Base-by-base conservation (phyloP, 2,888 invertebrate genomes). In the Polydrusus tereticollis region DNA sequence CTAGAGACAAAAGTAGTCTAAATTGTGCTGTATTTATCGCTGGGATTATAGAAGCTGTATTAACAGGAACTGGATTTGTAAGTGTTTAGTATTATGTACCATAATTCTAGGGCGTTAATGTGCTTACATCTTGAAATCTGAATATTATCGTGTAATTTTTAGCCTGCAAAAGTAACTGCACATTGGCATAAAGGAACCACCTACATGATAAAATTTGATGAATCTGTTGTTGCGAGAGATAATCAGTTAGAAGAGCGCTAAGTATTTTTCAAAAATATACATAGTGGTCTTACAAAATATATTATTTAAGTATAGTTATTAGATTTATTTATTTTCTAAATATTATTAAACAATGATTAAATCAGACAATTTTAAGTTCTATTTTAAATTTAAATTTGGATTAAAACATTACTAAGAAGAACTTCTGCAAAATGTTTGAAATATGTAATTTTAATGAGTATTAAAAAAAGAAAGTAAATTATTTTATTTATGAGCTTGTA, bases 131-230 rank as follows among this genome's bases (percentile, higher is more conserved):
- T 29, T 8, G 8, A 29, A 29, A 29, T 29, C 8, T 29, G 29
- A 6, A 7, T 8, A 10, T 38, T 52, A 23, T 20, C 12, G 2
- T 45, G 21, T 60, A n/a, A 41, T 29, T 91, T 92, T 73, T 87
- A 99, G 98, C 94, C 98, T 2, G 97, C 97, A 45, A 98, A 98
- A 87, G 99, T 99, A 6, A 94, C 98, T 0, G 98, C 98, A 0
- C 98, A 99, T 85, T 99, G 98, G 98, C 99, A 99, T 85, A 98
- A 99, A 85, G 99, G 98, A 43, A 99, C 99, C 7, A 98, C 99
- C 0, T 99, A 98, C 84, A 97, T 99, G 95, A 97, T 99, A 7
- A 97, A 97, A 86, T 98, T 98, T 86, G 98, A 98, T 78, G 97
- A 98, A 83, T 90, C 93, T 33, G 97, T 98, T 62, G 93, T 97